Evolutionary conservation across 2,113 vertebrate species (phyloP).

Genomic region (Phalacrocorax carbo): DNA sequence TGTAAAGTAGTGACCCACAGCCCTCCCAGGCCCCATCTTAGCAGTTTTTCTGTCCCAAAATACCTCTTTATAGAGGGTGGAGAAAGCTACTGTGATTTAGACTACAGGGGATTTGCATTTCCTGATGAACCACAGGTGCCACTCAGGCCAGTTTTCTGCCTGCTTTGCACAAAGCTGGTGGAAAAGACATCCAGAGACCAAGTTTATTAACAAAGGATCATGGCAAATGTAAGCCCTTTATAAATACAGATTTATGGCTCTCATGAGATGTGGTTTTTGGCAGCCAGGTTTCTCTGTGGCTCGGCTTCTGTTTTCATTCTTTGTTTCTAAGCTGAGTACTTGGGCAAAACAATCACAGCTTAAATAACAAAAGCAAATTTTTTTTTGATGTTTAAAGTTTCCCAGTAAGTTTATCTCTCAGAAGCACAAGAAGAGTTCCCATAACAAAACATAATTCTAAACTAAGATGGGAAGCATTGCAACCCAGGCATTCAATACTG

Average conservation of each 20-base stretch:
- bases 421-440: not conserved
- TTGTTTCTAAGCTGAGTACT: not conserved
- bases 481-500: not conserved
- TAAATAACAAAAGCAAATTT: not conserved
- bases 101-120: not conserved
- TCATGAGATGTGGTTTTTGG: not conserved
- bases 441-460: not conserved
- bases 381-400: not conserved
- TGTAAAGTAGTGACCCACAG: not conserved
- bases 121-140: not conserved
- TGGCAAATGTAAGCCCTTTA: not conserved
- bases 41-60: not conserved
- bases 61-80: not conserved
- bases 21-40: not conserved
- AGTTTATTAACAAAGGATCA: not conserved
- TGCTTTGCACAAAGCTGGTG: not conserved
- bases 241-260: not conserved
- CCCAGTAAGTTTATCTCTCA: not conserved
- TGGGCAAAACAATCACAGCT: not conserved
- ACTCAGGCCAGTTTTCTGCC: not conserved
- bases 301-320: not conserved
- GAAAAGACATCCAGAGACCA: not conserved
- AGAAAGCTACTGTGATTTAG: not conserved
- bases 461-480: not conserved
- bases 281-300: not conserved